Conservation (phyloP, 2,113 vertebrate genomes). For the Chlorocebus sabaeus region DNA sequence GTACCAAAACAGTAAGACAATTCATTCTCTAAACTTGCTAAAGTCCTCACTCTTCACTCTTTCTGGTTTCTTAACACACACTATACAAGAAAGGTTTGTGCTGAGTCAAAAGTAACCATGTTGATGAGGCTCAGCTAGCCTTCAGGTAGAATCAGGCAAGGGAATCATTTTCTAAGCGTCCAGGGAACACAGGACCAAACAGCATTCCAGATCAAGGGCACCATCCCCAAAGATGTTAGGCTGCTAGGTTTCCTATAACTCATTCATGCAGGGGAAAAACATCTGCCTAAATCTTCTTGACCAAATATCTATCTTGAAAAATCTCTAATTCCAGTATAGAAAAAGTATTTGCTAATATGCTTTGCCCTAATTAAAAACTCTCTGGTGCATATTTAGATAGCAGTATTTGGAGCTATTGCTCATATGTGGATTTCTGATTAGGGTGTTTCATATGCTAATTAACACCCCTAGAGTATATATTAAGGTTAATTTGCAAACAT, state of each 20-base stretch:
- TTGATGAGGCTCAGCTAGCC: not conserved
- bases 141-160: not conserved
- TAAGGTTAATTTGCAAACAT: not conserved
- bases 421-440: conserved; percentile 29
- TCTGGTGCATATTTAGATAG: not conserved
- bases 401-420: not conserved
- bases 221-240: not conserved
- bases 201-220: not conserved
- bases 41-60: not conserved
- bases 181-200: not conserved
- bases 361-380: not conserved
- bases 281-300: not conserved
- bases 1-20: not conserved
- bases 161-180: not conserved
- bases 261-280: not conserved
- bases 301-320: not conserved
- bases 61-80: not conserved
- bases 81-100: not conserved
- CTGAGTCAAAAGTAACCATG: not conserved
- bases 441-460: not conserved
- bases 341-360: not conserved
- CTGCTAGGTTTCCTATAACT: not conserved
- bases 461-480: not conserved
- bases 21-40: not conserved
- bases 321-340: not conserved